Conservation (phyloP, 53 echinoderm and acorn worm genomes). For the Antedon mediterranea region DNA sequence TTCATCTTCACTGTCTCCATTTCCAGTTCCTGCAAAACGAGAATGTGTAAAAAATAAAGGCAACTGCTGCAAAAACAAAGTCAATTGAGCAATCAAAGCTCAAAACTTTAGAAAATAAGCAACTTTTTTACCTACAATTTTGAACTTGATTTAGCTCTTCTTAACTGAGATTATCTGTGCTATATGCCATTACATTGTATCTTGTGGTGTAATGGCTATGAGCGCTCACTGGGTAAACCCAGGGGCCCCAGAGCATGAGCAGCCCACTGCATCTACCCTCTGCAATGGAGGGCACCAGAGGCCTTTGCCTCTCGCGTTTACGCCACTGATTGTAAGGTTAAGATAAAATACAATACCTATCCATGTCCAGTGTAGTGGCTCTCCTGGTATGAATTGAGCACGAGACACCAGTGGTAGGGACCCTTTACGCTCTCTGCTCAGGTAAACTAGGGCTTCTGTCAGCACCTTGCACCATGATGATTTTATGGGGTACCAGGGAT, state of each 20-base stretch:
- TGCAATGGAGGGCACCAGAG: constrained; percentile 8
- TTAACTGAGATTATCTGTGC: too few species aligned
- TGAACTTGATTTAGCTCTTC: too few species aligned
- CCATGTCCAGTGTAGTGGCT: constrained; percentile 5
- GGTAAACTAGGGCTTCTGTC: constrained; percentile 33
- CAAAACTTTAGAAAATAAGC: too few species aligned
- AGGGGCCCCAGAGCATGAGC: too few species aligned
- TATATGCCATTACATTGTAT: too few species aligned
- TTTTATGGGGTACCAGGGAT: constrained; percentile 45
- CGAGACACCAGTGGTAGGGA: not conserved
- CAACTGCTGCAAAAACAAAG: too few species aligned
- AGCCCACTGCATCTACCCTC: constrained; percentile 57
- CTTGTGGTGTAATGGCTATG: too few species aligned
- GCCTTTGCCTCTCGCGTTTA: constrained; percentile 10
- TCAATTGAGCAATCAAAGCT: too few species aligned
- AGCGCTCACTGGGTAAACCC: too few species aligned
- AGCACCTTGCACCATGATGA: constrained; percentile 42
- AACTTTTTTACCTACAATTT: too few species aligned
- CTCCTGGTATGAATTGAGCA: not conserved
- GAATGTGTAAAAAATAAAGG: not conserved
- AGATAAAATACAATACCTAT: constrained; percentile 1
- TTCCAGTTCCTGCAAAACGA: constrained; percentile 27
- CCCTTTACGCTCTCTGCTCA: constrained; percentile 23
- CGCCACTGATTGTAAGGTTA: constrained; percentile 1
- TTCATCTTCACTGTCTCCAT: constrained; percentile 40